Conservation (phyloP, 2,797 vertebrate species). For the Rhodeus uyekii region DNA sequence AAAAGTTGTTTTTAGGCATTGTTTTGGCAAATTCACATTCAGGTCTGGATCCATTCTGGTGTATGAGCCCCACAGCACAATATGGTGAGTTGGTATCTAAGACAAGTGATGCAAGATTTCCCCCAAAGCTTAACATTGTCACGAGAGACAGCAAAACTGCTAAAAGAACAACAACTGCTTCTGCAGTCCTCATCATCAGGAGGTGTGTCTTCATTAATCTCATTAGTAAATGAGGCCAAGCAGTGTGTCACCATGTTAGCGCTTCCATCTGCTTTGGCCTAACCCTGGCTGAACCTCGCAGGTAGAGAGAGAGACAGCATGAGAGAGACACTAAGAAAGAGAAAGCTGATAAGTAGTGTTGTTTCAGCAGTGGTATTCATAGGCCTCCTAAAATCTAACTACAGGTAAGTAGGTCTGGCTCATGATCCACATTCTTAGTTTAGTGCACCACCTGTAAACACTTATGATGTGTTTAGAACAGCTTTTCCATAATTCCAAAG, state of each 20-base stretch:
- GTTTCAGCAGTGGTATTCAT: conserved; percentile 41
- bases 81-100: neutral
- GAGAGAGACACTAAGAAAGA: conserved; percentile 21
- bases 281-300: conserved; percentile 49
- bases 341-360: conserved; percentile 21
- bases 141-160: neutral
- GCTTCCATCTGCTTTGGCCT: conserved; percentile 62
- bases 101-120: neutral
- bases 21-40: neutral
- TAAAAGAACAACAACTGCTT: neutral
- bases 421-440: conserved; percentile 33
- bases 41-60: neutral
- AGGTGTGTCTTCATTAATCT: conserved; percentile 65
- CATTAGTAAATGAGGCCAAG: conserved; percentile 78
- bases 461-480: conserved; percentile 3
- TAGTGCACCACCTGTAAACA: conserved; percentile 14
- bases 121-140: neutral
- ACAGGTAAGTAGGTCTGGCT: conserved; percentile 39
- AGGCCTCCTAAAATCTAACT: conserved; percentile 14
- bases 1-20: neutral
- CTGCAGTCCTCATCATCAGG: conserved; percentile 17
- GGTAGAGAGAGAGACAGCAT: neutral
- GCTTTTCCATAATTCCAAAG: conserved; percentile 11
- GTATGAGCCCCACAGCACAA: neutral
- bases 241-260: conserved; percentile 63